Base-by-base conservation (phyloP, 2,888 invertebrate species). In the Sinopyrophorus schimmeli region DNA sequence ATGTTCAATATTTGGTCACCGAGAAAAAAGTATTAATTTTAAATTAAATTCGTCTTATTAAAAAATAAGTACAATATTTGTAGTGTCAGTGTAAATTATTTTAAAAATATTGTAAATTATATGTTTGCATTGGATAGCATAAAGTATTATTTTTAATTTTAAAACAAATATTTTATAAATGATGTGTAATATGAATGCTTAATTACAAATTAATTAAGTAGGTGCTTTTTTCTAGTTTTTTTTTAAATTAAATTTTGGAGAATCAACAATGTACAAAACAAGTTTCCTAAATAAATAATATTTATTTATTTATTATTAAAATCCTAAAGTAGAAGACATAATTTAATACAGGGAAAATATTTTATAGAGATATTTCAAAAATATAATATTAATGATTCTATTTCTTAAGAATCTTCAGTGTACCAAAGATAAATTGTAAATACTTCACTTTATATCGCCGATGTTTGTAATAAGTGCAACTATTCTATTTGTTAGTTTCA, bases 361-460 rank as follows among this genome's bases (percentile, higher is more conserved):
- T 44, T 50, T 40, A 46, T 44, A 35, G 20, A 41, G 52, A 40
- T 42, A 38, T 47, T 34, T 43, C 43, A 18, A 59, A 58, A 41
- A 57, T 52, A 66, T 66, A 69, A 68, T 68, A 67, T 69, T 70
- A 66, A 65, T 62, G 64, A 62, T 67, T 67, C 48, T 67, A 63
- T 65, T 64, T 60, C 60, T 61, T 57, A 54, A 53, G 61, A 46
- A 39, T 46, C 26, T 60, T 65, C 62, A 61, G 60, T 68, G 69
- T 69, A 70, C 70, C 70, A 71, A 71, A 71, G 70, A 70, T 55
- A 59, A 62, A 62, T 39, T 67, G 63, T 65, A 65, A 57, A 66
- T 61, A 59, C 15, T 47, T 47, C 47, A 52, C 42, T 47, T 47
- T 52, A 52, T 52, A 52, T 52, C 52, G 52, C 52, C 52, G 52